Evolutionary conservation across 2,888 invertebrate species (phyloP).

Genomic region (Eupithecia pulchellata): DNA sequence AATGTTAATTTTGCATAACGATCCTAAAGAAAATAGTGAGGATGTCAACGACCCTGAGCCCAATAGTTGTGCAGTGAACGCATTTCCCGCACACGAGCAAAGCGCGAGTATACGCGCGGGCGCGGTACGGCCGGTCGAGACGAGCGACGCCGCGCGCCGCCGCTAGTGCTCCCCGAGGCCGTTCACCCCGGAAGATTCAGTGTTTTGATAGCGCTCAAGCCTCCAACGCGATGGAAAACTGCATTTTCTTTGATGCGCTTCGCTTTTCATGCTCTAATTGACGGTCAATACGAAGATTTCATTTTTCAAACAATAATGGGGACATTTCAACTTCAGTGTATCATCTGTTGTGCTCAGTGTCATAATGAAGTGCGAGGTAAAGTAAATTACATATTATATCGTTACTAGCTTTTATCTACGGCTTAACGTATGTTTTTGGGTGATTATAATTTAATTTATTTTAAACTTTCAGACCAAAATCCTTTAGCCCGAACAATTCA

Average conservation of each 20-base stretch:
- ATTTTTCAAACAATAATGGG: slow-evolving; percentile 48
- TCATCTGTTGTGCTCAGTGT: slow-evolving; percentile 3
- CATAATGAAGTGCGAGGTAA: slow-evolving; percentile 2
- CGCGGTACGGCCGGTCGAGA: slow-evolving; percentile 58
- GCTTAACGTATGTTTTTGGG: neutral
- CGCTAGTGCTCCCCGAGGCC: slow-evolving; percentile 70
- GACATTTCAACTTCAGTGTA: slow-evolving; percentile 11
- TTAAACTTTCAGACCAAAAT: neutral
- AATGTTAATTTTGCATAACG: slow-evolving; percentile 18
- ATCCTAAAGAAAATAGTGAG: slow-evolving; percentile 62
- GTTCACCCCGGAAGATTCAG: slow-evolving; percentile 85
- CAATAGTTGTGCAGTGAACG: slow-evolving; percentile 82
- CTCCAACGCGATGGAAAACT: slow-evolving; percentile 79
- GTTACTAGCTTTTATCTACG: neutral
- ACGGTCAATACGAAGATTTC: slow-evolving; percentile 63
- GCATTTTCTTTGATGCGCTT: slow-evolving; percentile 83
- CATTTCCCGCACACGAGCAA: slow-evolving; percentile 77
- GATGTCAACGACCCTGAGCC: slow-evolving; percentile 81
- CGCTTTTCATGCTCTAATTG: slow-evolving; percentile 83
- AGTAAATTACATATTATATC: neutral
- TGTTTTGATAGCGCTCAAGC: slow-evolving; percentile 84
- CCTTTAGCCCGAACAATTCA: neutral
- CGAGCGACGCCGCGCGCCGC: slow-evolving; percentile 65
- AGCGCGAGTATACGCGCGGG: slow-evolving; percentile 78
- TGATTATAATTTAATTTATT: neutral